Conservation (phyloP, 2,113 vertebrate species). For the Hippoglossus stenolepis region DNA sequence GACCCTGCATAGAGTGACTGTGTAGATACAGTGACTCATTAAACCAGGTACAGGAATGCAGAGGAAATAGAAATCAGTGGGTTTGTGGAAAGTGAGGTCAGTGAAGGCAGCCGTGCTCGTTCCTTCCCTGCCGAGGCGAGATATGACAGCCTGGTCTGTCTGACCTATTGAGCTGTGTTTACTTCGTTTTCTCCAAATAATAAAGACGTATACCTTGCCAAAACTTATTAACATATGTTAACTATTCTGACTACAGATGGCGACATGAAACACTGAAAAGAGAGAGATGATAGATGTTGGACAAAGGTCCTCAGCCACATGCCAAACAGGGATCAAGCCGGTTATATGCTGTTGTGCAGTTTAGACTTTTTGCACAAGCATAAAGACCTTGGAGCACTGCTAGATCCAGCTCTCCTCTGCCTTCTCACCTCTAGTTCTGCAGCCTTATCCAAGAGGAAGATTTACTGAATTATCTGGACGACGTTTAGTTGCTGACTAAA, state of each 20-base stretch:
- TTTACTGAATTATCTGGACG: background rate
- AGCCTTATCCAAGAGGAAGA: background rate
- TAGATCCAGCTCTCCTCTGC: background rate
- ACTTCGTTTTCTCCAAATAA: conserved; percentile 11
- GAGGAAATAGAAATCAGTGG: background rate
- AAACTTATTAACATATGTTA: background rate
- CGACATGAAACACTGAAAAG: too few species aligned
- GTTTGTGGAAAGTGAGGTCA: background rate
- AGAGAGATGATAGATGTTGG: background rate
- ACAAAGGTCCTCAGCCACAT: background rate
- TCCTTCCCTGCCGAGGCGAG: background rate
- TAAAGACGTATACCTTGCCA: background rate
- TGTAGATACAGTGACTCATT: background rate
- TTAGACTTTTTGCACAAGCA: background rate
- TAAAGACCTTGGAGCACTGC: background rate
- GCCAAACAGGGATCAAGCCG: background rate
- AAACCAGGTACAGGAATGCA: conserved; percentile 7
- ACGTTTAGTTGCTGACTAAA: background rate
- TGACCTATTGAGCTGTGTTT: background rate
- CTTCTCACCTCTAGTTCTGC: background rate
- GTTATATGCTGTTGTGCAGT: background rate
- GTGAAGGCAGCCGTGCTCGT: background rate
- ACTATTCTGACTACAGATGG: too few species aligned
- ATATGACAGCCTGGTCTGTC: background rate
- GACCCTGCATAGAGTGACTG: too few species aligned